These are phyloP conservation scores for Coenonympha arcania DNA, from an alignment of 2,888 invertebrate genomes.

Conservation along the genomic window DNA sequence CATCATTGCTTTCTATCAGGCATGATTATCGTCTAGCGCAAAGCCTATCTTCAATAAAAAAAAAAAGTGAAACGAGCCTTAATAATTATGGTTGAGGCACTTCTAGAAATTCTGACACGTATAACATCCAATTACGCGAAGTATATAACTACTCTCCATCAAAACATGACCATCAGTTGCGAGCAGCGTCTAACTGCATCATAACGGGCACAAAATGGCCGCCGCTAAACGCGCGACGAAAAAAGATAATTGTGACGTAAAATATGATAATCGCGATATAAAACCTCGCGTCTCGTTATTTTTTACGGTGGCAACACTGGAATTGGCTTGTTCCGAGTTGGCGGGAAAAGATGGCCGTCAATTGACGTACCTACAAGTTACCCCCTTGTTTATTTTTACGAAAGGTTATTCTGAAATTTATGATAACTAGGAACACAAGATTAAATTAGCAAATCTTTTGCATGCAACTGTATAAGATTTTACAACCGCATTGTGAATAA, in stretches of 20 bases:
- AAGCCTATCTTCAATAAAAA: no score
- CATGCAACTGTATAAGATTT: no score
- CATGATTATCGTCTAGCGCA: no score
- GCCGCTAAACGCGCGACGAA: conserved; percentile 32
- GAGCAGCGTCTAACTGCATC: neutral
- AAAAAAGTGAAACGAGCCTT: no score
- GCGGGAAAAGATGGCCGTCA: neutral
- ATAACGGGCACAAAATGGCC: conserved; percentile 3
- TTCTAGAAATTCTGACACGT: neutral
- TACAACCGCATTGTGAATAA: no score
- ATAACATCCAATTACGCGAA: neutral
- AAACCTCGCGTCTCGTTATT: conserved; percentile 36
- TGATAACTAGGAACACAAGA: no score
- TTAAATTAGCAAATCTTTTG: neutral
- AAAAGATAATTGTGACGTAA: conserved; percentile 49
- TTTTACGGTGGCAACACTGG: conserved; percentile 44
- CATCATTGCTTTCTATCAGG: no score
- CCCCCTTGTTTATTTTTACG: neutral
- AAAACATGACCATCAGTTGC: neutral
- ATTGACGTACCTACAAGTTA: no score
- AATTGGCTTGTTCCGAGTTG: neutral
- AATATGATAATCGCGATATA: conserved; percentile 63
- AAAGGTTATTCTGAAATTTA: no score
- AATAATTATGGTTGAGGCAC: no score
- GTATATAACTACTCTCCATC: neutral